Evolutionary conservation across 1,140 invertebrate genomes (phyloP), one percentile per base, ranked within the genome.

Genomic region (Stegodyphus mimosarum): DNA sequence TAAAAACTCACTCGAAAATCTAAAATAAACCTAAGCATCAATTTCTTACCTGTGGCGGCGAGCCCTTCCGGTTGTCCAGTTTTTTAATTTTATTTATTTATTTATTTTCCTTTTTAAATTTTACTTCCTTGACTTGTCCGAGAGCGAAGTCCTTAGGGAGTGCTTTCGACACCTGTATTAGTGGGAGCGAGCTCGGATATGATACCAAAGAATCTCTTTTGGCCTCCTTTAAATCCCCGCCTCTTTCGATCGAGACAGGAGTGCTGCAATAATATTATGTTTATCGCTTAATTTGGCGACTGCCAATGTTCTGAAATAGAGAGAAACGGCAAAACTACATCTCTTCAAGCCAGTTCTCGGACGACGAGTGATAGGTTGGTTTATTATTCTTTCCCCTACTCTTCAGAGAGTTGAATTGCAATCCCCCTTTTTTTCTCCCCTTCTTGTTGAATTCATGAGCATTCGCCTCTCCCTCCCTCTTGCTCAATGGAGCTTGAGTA

Each of bases 151-250:
- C 33, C 79, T 60, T n/a, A 77, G 33, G 33, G 55, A 66, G 70
- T 63, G n/a, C 72, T 84, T 60, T 70, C 71, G 67, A 76, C 81
- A 84, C 72, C 79, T 81, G 79, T 81, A 81, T 73, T 33, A 33
- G 33, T 67, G 72, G 64, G 73, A 84, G 52, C 81, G 11, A 75
- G 67, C 81, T 69, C 81, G 76, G 60, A 84, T 73, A 83, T 84
- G 81, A 84, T 76, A 84, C 72, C 71, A 63, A 84, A 84, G 81
- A 84, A 75, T 75, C 81, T 76, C 66, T 70, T 75, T 84, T 66
- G 70, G 71, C 70, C 71, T 84, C 81, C 81, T 84, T 84, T 84
- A 84, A 84, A 84, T 84, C 81, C 64, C 81, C 81, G 81, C 81
- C 81, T 84, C 81, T 64, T 76, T 76, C 64, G 17, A 67, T 7